Conservation (phyloP, 2,888 invertebrate genomes). For the Coremacera marginata region DNA sequence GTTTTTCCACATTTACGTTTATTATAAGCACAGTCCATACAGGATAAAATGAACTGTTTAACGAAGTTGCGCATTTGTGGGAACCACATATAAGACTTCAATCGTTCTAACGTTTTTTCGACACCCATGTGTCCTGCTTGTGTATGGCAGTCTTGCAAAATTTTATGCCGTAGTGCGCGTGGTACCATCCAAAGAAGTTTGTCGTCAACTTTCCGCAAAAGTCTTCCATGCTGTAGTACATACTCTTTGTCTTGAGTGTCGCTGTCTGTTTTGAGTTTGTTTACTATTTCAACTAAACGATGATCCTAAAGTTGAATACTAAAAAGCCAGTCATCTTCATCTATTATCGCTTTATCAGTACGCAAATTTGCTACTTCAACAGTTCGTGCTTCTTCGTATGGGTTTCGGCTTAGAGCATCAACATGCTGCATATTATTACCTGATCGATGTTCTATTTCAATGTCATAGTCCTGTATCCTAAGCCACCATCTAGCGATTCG, state of each 20-base stretch:
- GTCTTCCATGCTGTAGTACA: not conserved
- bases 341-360: not conserved
- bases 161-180: conserved; percentile 24
- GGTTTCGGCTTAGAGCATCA: conserved; percentile 29
- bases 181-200: conserved; percentile 34
- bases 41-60: not conserved
- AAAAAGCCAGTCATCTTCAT: not conserved
- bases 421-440: conserved; percentile 38
- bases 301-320: too few relatives aligned
- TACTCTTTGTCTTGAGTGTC: too few relatives aligned
- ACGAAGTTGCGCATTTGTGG: not conserved
- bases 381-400: not conserved
- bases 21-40: not conserved
- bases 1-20: not conserved
- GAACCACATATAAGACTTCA: not conserved
- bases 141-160: conserved; percentile 19
- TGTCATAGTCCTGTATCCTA: conserved; percentile 40
- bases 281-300: too few relatives aligned
- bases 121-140: conserved; percentile 8
- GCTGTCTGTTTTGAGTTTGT: too few relatives aligned
- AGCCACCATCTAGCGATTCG: conserved; percentile 42
- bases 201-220: not conserved
- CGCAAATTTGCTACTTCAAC: not conserved
- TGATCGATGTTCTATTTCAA: conserved; percentile 39
- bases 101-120: not conserved